A percentile compares a stretch with the other conserved stretches of the same genome.
Evolutionary conservation across 2,888 invertebrate species (phyloP).

Genomic region (Sussaba pulchella): DNA sequence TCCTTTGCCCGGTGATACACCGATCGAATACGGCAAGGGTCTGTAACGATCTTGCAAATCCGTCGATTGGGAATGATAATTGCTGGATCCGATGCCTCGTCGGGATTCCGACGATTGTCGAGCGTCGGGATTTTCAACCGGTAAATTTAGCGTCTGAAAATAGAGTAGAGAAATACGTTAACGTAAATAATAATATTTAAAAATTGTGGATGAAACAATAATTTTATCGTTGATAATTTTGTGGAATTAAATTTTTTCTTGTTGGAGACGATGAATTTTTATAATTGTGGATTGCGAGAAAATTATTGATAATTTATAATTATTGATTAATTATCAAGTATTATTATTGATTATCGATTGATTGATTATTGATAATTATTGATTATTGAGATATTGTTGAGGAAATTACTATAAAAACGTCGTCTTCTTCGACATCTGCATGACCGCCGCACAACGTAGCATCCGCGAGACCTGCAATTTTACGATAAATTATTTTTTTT

Average conservation of each 20-base stretch:
- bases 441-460: conserved; percentile 89
- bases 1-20: conserved; percentile 73
- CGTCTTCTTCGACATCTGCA: conserved; percentile 94
- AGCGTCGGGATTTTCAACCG: conserved; percentile 92
- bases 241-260: no score
- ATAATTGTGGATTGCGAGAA: no score
- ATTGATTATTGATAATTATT: not conserved
- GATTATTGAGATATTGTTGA: no score
- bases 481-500: conserved; percentile 63
- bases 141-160: conserved; percentile 93
- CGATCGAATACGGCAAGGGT: conserved; percentile 78
- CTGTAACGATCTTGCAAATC: conserved; percentile 79
- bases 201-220: not conserved
- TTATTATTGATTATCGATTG: no score
- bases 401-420: conserved; percentile 96
- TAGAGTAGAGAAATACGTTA: conserved; percentile 55
- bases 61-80: conserved; percentile 79
- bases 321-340: no score
- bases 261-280: no score
- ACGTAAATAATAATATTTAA: not conserved
- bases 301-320: no score
- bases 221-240: conserved; percentile 11
- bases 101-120: conserved; percentile 86
- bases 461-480: conserved; percentile 90
- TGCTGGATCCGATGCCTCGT: conserved; percentile 76